phyloP scores from a whole-genome alignment of 1,140 invertebrate genomes.

The Lepidurus arcticus region DNA sequence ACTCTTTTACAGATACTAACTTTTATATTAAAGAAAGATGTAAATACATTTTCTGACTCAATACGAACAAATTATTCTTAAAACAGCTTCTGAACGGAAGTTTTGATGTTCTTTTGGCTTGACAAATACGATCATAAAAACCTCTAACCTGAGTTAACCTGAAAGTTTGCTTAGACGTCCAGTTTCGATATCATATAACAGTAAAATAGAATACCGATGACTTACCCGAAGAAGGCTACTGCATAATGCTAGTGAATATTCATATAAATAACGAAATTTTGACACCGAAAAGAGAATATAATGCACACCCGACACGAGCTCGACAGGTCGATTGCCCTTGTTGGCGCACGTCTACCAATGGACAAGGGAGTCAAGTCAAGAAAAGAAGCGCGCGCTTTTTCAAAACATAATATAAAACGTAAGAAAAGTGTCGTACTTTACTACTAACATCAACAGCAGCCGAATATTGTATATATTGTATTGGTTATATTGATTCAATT shows the following conservation, averaged over 20 bases:
- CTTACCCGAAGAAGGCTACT: not conserved
- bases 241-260: not conserved
- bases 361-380: not conserved
- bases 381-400: conserved; percentile 18
- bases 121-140: no score
- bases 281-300: not conserved
- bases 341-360: conserved; percentile 4
- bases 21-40: no score
- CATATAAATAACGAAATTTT: not conserved
- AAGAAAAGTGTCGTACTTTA: no score
- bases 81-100: no score
- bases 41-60: no score
- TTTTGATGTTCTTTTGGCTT: no score
- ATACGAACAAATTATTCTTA: no score
- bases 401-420: not conserved
- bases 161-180: no score
- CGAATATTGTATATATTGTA: not conserved
- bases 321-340: conserved; percentile 20
- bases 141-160: no score
- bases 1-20: no score
- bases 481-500: not conserved
- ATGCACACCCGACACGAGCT: not conserved
- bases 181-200: no score
- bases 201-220: not conserved
- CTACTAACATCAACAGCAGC: not conserved